These are phyloP conservation scores for Microcebus jonahi DNA, from an alignment of 2,113 vertebrate genomes.

Conservation along the genomic window DNA sequence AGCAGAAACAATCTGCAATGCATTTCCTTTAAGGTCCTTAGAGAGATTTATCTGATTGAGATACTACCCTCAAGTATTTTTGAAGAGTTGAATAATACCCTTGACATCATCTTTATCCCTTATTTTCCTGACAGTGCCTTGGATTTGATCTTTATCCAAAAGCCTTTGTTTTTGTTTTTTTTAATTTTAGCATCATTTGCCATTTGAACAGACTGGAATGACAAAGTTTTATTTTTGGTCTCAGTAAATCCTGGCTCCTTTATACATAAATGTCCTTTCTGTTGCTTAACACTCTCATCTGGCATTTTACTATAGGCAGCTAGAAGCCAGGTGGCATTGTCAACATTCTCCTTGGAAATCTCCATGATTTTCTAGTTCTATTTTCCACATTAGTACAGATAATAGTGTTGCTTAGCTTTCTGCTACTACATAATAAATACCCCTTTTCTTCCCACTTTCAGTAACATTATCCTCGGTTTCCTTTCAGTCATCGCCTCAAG, in stretches of 20 bases:
- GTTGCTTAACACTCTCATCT: neutral
- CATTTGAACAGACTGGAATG: neutral
- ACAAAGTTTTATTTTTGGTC: conserved; percentile 3
- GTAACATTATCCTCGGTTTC: neutral
- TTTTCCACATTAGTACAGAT: neutral
- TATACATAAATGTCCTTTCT: neutral
- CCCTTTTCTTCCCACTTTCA: neutral
- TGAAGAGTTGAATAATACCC: neutral
- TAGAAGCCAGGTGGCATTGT: neutral
- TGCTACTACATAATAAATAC: neutral
- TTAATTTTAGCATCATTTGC: conserved; percentile 5
- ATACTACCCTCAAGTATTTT: neutral
- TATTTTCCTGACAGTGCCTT: neutral
- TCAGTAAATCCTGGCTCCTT: neutral
- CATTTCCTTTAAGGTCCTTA: neutral
- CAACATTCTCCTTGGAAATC: neutral
- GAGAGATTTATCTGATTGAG: neutral
- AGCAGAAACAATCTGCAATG: neutral
- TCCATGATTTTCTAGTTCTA: neutral
- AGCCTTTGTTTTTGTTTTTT: neutral
- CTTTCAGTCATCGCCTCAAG: neutral
- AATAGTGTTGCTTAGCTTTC: neutral
- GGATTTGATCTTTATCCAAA: neutral
- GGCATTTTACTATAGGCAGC: neutral
- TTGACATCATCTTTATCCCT: neutral